These are phyloP conservation scores for Stenotaenia linearis DNA, from an alignment of 2,888 invertebrate genomes.

Conservation along the genomic window DNA sequence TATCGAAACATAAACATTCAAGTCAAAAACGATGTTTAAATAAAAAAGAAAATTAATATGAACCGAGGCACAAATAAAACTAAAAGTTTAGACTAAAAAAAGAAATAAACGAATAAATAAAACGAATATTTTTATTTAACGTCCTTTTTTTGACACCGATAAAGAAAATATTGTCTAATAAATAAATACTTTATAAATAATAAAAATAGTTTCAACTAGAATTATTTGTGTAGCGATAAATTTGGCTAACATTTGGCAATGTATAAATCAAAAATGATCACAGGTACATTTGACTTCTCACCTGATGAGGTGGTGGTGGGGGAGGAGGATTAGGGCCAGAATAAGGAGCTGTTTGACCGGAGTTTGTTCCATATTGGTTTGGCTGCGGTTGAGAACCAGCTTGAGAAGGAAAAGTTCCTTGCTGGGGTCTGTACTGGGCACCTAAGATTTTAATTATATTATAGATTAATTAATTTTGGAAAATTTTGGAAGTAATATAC, in stretches of 20 bases:
- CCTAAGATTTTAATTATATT: background rate
- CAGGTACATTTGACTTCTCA: background rate
- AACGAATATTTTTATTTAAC: background rate
- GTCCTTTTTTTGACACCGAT: background rate
- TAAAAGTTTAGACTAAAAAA: background rate
- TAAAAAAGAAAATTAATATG: background rate
- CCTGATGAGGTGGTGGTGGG: constrained; percentile 2
- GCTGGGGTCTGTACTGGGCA: constrained; percentile 34
- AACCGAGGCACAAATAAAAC: background rate
- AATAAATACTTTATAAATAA: background rate
- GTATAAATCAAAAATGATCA: background rate
- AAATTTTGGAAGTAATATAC: too few species aligned
- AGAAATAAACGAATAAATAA: background rate
- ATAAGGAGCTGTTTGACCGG: constrained; percentile 13
- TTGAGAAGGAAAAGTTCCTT: constrained; percentile 1
- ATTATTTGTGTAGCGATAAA: background rate
- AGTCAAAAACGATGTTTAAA: background rate
- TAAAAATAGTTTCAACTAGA: background rate
- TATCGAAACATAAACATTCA: constrained; percentile 7
- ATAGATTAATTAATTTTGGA: background rate
- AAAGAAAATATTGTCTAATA: background rate
- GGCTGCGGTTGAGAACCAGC: background rate
- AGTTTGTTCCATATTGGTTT: background rate
- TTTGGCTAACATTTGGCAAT: background rate
- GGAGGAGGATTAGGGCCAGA: constrained; percentile 14